Evolutionary conservation across 1,140 invertebrate species (phyloP), one percentile per base, ranked within the genome.

Genomic region (Trichoplusia ni): DNA sequence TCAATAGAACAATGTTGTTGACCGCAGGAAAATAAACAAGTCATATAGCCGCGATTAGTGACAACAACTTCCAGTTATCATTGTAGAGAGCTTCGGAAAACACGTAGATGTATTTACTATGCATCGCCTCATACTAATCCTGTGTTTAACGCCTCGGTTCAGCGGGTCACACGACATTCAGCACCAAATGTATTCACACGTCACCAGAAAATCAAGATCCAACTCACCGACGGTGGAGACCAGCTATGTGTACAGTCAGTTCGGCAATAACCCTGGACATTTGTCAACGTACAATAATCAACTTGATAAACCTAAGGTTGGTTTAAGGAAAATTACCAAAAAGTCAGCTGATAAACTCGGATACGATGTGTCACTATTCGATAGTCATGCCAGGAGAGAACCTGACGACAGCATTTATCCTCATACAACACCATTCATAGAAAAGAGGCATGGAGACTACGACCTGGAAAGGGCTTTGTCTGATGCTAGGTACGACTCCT

Each of bases 1-100:
- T 88, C 63, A 61, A 23, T 40, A 63, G 76, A 81, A 85, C 84
- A 86, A 86, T 84, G 64, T 59, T 68, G 49, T 69, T 64, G 29
- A 27, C 38, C 51, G 67, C 58, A 67, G 69, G 70, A 74, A 72
- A 73, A 72, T 79, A 82, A 81, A 79, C 77, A 82, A 67, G 71
- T 70, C 66, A 82, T 86, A 84, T 79, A 89, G 82, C 79, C 77
- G 82, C 46, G 35, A 67, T 77, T 73, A 75, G 60, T 64, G 63
- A 71, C 66, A 58, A 47, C 37, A 67, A 67, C 47, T 81, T 77
- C 59, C 79, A 86, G 81, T 86, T 67, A 62, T 62, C 21, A 51
- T 40, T 58, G 53, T 53, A 46, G 23, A 37, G 67, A 47, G 51
- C 35, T 40, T 33, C 19, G 21, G 65, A 47, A 67, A 64, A 65